These are phyloP conservation scores for Formica aserva DNA, from an alignment of 2,888 invertebrate genomes.

Conservation along the genomic window DNA sequence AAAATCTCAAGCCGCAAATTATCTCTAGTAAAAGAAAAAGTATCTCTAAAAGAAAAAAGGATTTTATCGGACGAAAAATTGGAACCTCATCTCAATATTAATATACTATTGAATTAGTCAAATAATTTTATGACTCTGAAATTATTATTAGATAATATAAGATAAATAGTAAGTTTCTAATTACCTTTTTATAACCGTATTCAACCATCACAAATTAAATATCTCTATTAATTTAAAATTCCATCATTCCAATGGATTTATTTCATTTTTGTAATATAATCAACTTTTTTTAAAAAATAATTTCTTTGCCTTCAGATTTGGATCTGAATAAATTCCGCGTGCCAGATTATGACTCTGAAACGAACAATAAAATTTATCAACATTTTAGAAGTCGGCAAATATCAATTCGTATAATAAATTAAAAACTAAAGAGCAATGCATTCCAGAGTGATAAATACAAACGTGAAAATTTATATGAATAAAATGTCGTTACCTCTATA, in stretches of 20 bases:
- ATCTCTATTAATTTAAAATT: slow-evolving; percentile 4
- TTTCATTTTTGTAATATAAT: background rate
- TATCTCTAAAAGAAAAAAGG: background rate
- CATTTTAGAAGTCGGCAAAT: background rate
- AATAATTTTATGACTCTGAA: background rate
- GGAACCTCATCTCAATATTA: background rate
- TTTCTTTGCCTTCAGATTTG: background rate
- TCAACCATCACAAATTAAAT: background rate
- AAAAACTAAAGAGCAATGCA: background rate
- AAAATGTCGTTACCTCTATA: background rate
- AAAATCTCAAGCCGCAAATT: background rate
- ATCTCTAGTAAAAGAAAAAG: background rate
- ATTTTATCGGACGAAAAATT: background rate
- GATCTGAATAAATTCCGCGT: background rate
- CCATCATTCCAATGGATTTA: background rate
- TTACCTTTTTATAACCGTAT: background rate
- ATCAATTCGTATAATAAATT: background rate
- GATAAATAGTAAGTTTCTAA: background rate
- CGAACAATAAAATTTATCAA: background rate
- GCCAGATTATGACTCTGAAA: background rate
- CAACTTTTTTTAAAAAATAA: background rate
- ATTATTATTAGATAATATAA: background rate
- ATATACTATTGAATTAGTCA: background rate
- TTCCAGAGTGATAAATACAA: background rate
- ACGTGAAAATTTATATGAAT: background rate